Evolutionary conservation across 1,140 invertebrate genomes (phyloP).

Genomic region (Drosophila kepulauana): DNA sequence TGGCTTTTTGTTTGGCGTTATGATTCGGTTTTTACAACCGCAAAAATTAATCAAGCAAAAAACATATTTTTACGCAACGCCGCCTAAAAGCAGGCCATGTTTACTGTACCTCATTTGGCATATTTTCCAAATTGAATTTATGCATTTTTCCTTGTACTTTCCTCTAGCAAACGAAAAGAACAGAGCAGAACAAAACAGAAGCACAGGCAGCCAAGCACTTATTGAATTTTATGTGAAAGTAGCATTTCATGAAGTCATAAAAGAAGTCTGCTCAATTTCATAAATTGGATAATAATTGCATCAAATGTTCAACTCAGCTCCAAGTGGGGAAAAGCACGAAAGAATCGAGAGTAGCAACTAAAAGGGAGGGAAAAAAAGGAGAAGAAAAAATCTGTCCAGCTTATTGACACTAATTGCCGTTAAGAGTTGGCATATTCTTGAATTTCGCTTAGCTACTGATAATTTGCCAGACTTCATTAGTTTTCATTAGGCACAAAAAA

Average conservation of each 20-base stretch:
- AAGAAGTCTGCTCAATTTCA: slow-evolving; percentile 70
- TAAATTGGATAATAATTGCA: slow-evolving; percentile 74
- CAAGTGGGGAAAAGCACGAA: not conserved
- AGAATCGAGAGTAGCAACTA: not conserved
- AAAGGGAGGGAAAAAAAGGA: not conserved
- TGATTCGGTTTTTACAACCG: slow-evolving; percentile 50
- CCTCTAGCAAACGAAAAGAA: not conserved
- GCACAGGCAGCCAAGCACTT: slow-evolving; percentile 35
- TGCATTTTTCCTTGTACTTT: slow-evolving; percentile 43
- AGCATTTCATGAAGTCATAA: slow-evolving; percentile 60
- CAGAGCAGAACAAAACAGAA: not conserved
- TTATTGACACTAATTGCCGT: slow-evolving; percentile 68
- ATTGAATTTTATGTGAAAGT: slow-evolving; percentile 65
- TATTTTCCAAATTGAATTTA: slow-evolving; percentile 68
- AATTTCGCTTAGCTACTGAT: slow-evolving; percentile 1
- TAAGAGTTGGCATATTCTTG: slow-evolving; percentile 18
- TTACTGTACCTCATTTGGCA: slow-evolving; percentile 34
- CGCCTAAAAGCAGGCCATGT: slow-evolving; percentile 38
- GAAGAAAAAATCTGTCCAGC: slow-evolving; percentile 48
- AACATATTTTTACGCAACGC: slow-evolving; percentile 59
- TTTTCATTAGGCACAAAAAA: slow-evolving; percentile 35
- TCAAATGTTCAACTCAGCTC: slow-evolving; percentile 18
- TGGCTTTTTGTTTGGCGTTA: slow-evolving; percentile 51
- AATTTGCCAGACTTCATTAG: slow-evolving; percentile 50
- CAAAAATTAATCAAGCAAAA: slow-evolving; percentile 79